Evolutionary conservation across 2,113 vertebrate species (phyloP).

Genomic region (Heterocephalus glaber): DNA sequence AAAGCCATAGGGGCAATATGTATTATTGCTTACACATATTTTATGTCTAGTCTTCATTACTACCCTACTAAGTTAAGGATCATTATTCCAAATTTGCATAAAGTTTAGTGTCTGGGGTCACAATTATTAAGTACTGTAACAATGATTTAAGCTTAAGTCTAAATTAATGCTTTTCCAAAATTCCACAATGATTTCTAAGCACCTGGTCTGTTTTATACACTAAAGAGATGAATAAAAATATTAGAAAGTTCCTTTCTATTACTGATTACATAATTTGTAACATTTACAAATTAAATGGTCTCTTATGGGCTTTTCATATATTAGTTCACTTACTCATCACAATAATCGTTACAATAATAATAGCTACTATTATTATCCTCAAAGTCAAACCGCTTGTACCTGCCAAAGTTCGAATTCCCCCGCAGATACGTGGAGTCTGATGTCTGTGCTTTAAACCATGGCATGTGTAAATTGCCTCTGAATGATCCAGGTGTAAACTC

Average conservation of each 20-base stretch:
- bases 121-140: not conserved
- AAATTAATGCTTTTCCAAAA: not conserved
- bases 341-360: not conserved
- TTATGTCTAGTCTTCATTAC: not conserved
- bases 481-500: not conserved
- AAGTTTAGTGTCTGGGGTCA: not conserved
- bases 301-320: not conserved
- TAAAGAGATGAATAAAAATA: not conserved
- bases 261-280: not conserved
- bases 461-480: not conserved
- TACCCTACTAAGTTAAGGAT: not conserved
- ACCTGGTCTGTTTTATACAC: not conserved
- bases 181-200: not conserved
- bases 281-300: not conserved
- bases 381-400: not conserved
- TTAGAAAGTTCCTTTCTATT: not conserved
- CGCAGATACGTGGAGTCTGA: not conserved
- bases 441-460: not conserved
- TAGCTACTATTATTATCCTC: not conserved
- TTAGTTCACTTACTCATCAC: not conserved
- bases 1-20: not conserved
- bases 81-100: not conserved
- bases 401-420: not conserved
- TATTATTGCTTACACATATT: not conserved
- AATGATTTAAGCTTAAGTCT: not conserved